Percentiles rank a stretch among this genome's conserved stretches.
Conservation (phyloP, 35 echinoderm and acorn worm genomes). For the Apostichopus californicus region DNA sequence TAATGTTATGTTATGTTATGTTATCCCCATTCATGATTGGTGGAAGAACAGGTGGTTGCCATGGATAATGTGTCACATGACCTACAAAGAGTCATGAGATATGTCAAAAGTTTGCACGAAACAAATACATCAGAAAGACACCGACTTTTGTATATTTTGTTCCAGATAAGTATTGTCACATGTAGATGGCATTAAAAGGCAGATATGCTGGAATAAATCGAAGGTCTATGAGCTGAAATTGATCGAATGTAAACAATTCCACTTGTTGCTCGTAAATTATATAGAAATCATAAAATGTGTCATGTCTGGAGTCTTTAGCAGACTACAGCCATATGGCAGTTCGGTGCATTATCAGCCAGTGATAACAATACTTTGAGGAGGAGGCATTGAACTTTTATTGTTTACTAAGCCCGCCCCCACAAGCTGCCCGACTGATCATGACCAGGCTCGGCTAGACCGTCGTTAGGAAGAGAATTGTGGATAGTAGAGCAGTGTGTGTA, state of each 20-base stretch:
- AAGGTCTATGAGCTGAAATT: not conserved
- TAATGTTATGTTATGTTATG: not conserved
- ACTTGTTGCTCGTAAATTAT: slow-evolving; percentile 35
- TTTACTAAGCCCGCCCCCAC: too few species aligned
- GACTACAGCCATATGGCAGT: not conserved
- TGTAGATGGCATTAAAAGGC: not conserved
- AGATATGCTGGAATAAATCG: not conserved
- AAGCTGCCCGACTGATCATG: too few species aligned
- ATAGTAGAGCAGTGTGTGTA: too few species aligned
- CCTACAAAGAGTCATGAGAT: not conserved
- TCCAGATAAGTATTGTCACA: not conserved
- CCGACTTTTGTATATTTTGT: not conserved
- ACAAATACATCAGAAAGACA: not conserved
- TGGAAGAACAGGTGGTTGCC: slow-evolving; percentile 5
- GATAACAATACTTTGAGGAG: too few species aligned
- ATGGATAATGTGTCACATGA: not conserved
- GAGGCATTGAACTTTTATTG: too few species aligned
- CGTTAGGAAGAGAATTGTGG: too few species aligned
- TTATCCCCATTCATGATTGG: not conserved
- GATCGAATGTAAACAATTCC: slow-evolving; percentile 8
- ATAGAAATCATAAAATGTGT: slow-evolving; percentile 21
- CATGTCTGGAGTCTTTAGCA: slow-evolving; percentile 2
- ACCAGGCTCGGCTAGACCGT: too few species aligned
- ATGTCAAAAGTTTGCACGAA: not conserved
- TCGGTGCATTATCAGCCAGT: too few species aligned